Percentiles rank a stretch among this genome's conserved stretches.
phyloP scores from a whole-genome alignment of 2,797 vertebrate species.

The Tiaroga cobitis region DNA sequence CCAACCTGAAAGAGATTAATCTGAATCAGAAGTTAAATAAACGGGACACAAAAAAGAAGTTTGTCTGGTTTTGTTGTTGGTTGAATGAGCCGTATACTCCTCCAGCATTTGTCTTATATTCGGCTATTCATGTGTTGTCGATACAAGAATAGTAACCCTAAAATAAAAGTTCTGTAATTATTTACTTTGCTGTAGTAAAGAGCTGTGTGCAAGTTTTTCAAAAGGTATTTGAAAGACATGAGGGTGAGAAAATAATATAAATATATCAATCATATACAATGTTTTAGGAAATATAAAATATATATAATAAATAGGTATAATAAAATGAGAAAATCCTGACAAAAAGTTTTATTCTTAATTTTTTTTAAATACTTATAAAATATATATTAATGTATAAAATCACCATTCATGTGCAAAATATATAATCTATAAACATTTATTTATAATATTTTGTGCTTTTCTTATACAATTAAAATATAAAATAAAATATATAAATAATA shows the following conservation, averaged over 20 bases:
- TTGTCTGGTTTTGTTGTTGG: constrained; percentile 11
- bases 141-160: not conserved
- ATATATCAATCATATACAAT: not conserved
- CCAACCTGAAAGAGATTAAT: constrained; percentile 45
- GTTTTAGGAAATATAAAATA: not conserved
- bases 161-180: not conserved
- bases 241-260: not conserved
- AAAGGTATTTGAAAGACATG: not conserved
- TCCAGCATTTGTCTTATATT: not conserved
- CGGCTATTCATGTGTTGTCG: not conserved
- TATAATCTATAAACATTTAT: not conserved
- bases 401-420: too few species aligned
- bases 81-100: not conserved
- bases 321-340: not conserved
- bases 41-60: constrained; percentile 16
- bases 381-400: not conserved
- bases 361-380: not conserved
- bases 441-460: not conserved
- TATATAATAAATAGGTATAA: not conserved
- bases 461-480: not conserved
- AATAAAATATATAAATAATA: not conserved
- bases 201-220: not conserved
- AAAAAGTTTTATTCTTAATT: not conserved
- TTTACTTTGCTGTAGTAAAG: not conserved
- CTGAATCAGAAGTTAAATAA: constrained; percentile 34